phyloP scores from a whole-genome alignment of 2,888 invertebrate species.

The Heteromyza rotundicornis region DNA sequence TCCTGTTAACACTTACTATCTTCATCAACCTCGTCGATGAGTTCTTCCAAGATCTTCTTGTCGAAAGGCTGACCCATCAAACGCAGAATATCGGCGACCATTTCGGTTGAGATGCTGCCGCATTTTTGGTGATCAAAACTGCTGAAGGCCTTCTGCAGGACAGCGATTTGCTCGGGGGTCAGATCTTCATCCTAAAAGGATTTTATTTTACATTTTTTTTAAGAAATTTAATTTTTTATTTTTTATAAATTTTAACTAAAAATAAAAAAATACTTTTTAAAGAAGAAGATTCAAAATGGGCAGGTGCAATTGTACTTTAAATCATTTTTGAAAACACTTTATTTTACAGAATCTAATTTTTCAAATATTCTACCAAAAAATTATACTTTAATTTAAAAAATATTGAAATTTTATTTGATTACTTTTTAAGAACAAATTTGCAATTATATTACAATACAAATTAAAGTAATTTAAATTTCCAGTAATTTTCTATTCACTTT shows the following conservation, averaged over 20 bases:
- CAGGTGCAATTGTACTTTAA: too few species aligned
- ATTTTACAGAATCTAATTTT: too few species aligned
- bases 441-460: too few species aligned
- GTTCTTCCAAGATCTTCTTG: slow-evolving; percentile 92
- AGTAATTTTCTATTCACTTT: neutral
- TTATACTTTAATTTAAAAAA: too few species aligned
- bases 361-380: neutral
- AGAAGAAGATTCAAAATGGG: too few species aligned
- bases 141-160: slow-evolving; percentile 94
- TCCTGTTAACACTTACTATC: slow-evolving; percentile 74
- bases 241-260: too few species aligned
- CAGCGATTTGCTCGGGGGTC: slow-evolving; percentile 90
- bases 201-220: too few species aligned
- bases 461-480: neutral
- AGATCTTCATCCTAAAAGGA: slow-evolving; percentile 85
- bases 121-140: slow-evolving; percentile 94
- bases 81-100: slow-evolving; percentile 92
- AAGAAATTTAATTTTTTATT: too few species aligned
- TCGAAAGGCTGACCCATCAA: slow-evolving; percentile 98
- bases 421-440: too few species aligned
- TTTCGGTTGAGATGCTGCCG: slow-evolving; percentile 93
- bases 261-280: too few species aligned
- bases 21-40: slow-evolving; percentile 97
- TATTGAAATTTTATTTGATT: too few species aligned
- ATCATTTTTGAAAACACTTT: too few species aligned